These are phyloP conservation scores for Ceratosolen solmsi DNA, from an alignment of 1,140 invertebrate genomes.

Conservation along the genomic window DNA sequence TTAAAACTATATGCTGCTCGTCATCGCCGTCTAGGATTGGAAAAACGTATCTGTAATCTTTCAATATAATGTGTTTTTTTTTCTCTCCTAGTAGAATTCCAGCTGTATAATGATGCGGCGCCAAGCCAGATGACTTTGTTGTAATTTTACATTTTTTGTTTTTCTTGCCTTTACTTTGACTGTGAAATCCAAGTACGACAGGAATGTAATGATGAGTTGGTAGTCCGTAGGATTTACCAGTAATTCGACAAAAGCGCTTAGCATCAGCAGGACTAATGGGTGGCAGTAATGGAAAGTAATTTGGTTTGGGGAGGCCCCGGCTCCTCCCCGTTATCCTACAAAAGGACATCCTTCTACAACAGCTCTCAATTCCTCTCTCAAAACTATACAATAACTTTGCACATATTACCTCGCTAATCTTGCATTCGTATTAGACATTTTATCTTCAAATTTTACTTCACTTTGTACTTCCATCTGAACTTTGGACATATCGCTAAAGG, in stretches of 20 bases:
- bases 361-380: background rate
- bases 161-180: constrained; percentile 75
- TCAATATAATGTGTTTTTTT: constrained; percentile 78
- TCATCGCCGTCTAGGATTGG: constrained; percentile 79
- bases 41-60: constrained; percentile 83
- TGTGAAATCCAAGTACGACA: constrained; percentile 78
- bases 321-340: constrained; percentile 88
- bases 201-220: constrained; percentile 87
- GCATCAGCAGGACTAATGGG: constrained; percentile 87
- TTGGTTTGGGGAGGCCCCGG: constrained; percentile 84
- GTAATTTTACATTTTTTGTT: constrained; percentile 80
- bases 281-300: constrained; percentile 87
- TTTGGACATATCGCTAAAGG: background rate
- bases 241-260: constrained; percentile 85
- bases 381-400: background rate
- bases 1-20: constrained; percentile 77
- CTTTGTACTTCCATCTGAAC: background rate
- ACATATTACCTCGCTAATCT: background rate
- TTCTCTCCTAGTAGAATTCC: constrained; percentile 77
- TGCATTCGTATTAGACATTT: background rate
- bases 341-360: constrained; percentile 75
- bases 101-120: constrained; percentile 75
- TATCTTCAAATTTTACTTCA: background rate
- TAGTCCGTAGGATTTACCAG: constrained; percentile 84
- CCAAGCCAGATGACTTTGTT: constrained; percentile 74